Conservation (phyloP, 2,797 vertebrate species). For the Crossoptilon crossoptilon region DNA sequence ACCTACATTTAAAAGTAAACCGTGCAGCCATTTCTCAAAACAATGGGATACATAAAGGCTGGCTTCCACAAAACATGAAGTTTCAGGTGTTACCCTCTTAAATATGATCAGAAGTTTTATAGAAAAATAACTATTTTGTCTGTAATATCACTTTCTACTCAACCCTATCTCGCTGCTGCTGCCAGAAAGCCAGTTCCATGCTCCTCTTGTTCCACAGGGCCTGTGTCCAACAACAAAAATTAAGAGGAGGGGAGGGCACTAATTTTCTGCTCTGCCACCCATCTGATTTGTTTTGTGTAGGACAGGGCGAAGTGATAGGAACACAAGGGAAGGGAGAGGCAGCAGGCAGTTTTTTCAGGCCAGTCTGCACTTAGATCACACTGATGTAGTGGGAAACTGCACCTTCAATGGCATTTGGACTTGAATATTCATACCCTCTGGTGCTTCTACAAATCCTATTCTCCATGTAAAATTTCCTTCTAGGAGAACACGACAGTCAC, state of each 20-base stretch:
- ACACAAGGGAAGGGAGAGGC: background rate
- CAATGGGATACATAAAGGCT: background rate
- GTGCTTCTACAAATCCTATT: background rate
- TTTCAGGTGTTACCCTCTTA: background rate
- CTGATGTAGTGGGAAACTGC: background rate
- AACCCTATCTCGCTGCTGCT: background rate
- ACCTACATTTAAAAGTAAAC: background rate
- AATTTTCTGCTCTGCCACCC: background rate
- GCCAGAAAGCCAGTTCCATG: background rate
- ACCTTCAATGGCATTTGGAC: background rate
- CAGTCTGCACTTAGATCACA: background rate
- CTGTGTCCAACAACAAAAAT: background rate
- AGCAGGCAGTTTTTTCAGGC: background rate
- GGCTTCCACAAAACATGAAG: background rate
- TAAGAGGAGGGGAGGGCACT: background rate
- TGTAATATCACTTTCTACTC: background rate
- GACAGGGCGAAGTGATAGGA: rapidly evolving
- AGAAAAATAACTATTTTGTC: background rate
- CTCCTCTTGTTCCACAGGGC: background rate
- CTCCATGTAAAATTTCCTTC: background rate
- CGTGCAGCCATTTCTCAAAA: background rate
- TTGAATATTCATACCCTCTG: rapidly evolving
- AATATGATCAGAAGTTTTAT: background rate
- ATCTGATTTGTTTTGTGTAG: background rate
- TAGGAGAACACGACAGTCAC: background rate